These are phyloP conservation scores for Eremophila alpestris DNA, from an alignment of 2,797 vertebrate genomes.

Conservation along the genomic window DNA sequence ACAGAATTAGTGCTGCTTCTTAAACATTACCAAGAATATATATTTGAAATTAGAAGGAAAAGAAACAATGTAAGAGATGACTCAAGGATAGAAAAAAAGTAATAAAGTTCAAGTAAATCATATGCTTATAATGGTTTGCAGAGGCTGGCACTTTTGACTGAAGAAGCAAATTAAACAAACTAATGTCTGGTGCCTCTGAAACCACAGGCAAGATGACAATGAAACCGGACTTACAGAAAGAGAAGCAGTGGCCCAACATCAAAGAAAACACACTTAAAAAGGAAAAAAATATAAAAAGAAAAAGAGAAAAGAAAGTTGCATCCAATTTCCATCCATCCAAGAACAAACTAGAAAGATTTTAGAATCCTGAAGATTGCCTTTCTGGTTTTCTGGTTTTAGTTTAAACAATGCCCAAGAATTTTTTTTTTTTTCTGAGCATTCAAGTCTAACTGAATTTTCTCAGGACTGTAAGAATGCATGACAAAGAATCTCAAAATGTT, in stretches of 20 bases:
- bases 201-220: constrained; percentile 31
- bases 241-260: neutral
- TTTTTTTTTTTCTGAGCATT: neutral
- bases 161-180: constrained; percentile 7
- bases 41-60: neutral
- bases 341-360: neutral
- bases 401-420: neutral
- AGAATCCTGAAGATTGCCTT: neutral
- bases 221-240: neutral
- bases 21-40: neutral
- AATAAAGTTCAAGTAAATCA: neutral
- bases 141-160: neutral
- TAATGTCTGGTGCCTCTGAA: constrained; percentile 29
- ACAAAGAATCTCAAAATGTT: constrained; percentile 12
- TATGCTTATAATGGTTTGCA: neutral
- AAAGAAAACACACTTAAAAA: neutral
- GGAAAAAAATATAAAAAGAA: neutral
- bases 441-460: constrained; percentile 27
- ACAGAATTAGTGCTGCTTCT: neutral
- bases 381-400: neutral
- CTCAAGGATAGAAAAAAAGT: neutral
- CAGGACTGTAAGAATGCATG: neutral
- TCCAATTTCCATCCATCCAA: neutral
- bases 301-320: neutral
- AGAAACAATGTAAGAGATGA: neutral